Conservation (phyloP, 1,140 invertebrate species). For the Leptoteleia sp. region DNA sequence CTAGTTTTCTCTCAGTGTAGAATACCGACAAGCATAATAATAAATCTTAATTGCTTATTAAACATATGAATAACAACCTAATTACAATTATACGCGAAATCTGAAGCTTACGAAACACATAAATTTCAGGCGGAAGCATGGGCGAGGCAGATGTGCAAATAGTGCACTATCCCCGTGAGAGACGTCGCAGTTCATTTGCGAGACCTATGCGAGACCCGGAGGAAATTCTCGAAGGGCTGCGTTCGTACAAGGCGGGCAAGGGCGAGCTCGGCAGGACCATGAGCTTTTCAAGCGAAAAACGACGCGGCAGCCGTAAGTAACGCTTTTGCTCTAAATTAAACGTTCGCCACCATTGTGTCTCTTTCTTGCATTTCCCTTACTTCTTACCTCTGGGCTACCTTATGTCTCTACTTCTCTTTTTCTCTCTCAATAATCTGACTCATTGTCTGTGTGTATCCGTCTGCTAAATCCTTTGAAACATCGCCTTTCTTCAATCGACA, state of each 20-base stretch:
- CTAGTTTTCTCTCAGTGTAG: too few species aligned
- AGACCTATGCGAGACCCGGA: slow-evolving; percentile 87
- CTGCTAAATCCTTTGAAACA: slow-evolving; percentile 34
- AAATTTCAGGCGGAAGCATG: slow-evolving; percentile 78
- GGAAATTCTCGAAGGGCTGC: slow-evolving; percentile 85
- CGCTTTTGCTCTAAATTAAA: slow-evolving; percentile 18
- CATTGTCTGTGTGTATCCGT: slow-evolving; percentile 61
- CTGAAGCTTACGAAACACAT: too few species aligned
- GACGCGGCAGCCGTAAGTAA: slow-evolving; percentile 85
- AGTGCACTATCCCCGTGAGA: slow-evolving; percentile 84
- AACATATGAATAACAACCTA: too few species aligned
- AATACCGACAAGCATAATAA: too few species aligned
- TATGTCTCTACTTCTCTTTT: slow-evolving; percentile 25
- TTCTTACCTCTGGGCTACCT: slow-evolving; percentile 20
- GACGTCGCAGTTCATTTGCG: slow-evolving; percentile 89
- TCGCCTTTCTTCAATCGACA: slow-evolving; percentile 55
- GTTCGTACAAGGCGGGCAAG: slow-evolving; percentile 88
- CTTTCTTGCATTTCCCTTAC: slow-evolving; percentile 28
- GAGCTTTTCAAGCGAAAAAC: slow-evolving; percentile 85
- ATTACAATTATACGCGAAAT: too few species aligned
- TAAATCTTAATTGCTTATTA: too few species aligned
- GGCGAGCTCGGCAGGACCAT: slow-evolving; percentile 89
- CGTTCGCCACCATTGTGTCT: slow-evolving; percentile 64
- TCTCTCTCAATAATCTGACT: slow-evolving; percentile 30
- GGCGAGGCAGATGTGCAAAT: slow-evolving; percentile 81